Evolutionary conservation across 2,113 vertebrate species (phyloP).

Genomic region (Phyllopteryx taeniolatus): DNA sequence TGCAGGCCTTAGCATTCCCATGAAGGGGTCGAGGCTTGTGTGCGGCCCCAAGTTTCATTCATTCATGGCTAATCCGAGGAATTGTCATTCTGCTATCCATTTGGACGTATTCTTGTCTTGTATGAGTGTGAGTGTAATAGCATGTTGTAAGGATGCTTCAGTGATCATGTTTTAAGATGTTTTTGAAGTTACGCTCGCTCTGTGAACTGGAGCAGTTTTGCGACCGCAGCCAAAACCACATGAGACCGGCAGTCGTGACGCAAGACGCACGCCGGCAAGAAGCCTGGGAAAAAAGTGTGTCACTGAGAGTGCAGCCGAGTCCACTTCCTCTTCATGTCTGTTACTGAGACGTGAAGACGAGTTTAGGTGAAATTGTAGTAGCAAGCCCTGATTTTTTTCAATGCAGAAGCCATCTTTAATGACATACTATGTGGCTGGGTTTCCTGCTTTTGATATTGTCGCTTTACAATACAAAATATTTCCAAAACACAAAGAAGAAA

Average conservation of each 20-base stretch:
- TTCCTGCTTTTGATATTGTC: neutral
- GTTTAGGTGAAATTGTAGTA: constrained; percentile 23
- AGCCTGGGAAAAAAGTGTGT: constrained; percentile 70
- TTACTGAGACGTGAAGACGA: constrained; percentile 36
- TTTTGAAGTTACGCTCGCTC: constrained; percentile 46
- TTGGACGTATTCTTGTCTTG: constrained; percentile 24
- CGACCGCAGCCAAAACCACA: constrained; percentile 66
- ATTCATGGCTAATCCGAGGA: constrained; percentile 34
- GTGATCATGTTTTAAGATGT: constrained; percentile 42
- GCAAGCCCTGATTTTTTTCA: neutral
- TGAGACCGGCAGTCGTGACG: constrained; percentile 64
- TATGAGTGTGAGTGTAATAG: constrained; percentile 26
- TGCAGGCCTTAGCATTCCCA: neutral
- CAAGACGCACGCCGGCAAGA: constrained; percentile 49
- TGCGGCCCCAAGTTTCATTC: constrained; percentile 39
- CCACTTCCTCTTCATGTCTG: constrained; percentile 53
- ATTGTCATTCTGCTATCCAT: constrained; percentile 14
- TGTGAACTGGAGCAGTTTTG: constrained; percentile 65
- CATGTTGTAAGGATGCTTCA: constrained; percentile 45
- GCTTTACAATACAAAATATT: neutral
- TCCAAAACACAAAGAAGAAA: neutral
- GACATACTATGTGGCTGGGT: neutral
- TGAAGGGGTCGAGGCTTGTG: constrained; percentile 29
- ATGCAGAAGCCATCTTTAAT: neutral
- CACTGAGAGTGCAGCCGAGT: constrained; percentile 57